Conservation (phyloP, 2,797 vertebrate genomes). For the Sebastes vulpes region DNA sequence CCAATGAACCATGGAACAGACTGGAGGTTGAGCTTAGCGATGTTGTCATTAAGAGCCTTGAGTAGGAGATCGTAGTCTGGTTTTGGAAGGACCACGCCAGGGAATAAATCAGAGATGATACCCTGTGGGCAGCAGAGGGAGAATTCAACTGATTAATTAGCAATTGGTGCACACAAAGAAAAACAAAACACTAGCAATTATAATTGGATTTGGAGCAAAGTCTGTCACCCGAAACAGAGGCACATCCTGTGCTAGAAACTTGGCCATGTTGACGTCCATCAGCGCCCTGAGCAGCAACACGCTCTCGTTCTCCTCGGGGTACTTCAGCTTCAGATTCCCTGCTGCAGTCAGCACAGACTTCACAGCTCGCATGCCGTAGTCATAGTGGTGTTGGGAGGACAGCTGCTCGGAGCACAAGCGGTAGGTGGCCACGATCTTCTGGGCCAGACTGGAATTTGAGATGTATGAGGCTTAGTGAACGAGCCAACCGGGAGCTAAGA, state of each 20-base stretch:
- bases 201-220: not conserved
- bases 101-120: conserved; percentile 97
- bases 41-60: conserved; percentile 88
- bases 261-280: conserved; percentile 96
- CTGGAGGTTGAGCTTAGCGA: conserved; percentile 89
- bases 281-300: conserved; percentile 91
- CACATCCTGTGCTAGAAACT: conserved; percentile 94
- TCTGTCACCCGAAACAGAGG: conserved; percentile 92
- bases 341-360: conserved; percentile 96
- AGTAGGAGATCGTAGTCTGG: conserved; percentile 92
- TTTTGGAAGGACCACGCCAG: conserved; percentile 91
- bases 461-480: not conserved
- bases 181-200: not conserved
- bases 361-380: conserved; percentile 95
- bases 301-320: conserved; percentile 90
- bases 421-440: conserved; percentile 97
- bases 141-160: not conserved
- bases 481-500: not conserved
- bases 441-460: conserved; percentile 85
- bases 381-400: conserved; percentile 95
- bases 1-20: conserved; percentile 94
- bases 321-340: conserved; percentile 94
- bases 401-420: conserved; percentile 94
- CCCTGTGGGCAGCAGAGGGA: conserved; percentile 82
- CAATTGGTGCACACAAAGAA: not conserved